Percentiles rank a stretch among this genome's conserved stretches.
Evolutionary conservation across 2,113 vertebrate genomes (phyloP).

Genomic region (Speoplatyrhinus poulsoni): DNA sequence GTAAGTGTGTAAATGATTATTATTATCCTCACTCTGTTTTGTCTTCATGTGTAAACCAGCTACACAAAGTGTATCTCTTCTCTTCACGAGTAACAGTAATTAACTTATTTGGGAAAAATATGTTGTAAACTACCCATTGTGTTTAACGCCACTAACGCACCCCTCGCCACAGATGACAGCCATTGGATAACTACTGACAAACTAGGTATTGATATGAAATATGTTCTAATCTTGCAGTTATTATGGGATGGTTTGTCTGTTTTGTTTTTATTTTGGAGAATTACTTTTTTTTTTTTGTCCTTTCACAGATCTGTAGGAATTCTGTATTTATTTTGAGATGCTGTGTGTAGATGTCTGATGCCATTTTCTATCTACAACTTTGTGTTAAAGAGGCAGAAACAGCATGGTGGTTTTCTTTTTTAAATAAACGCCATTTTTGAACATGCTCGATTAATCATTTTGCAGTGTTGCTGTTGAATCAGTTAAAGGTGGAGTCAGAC

Average conservation of each 20-base stretch:
- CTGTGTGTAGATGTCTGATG: slow-evolving; percentile 42
- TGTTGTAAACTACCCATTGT: slow-evolving; percentile 33
- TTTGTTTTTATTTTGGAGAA: slow-evolving; percentile 22
- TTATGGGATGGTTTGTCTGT: slow-evolving; percentile 21
- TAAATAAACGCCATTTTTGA: slow-evolving; percentile 79
- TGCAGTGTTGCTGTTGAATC: not conserved
- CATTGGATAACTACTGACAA: slow-evolving; percentile 11
- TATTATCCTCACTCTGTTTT: not conserved
- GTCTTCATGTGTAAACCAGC: not conserved
- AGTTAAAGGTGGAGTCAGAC: too few relatives aligned
- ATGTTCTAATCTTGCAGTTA: slow-evolving; percentile 1
- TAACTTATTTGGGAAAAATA: not conserved
- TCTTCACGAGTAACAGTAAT: slow-evolving; percentile 24
- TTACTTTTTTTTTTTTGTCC: slow-evolving; percentile 14
- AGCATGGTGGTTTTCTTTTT: slow-evolving; percentile 66
- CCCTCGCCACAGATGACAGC: not conserved
- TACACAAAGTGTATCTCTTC: not conserved
- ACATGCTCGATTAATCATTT: slow-evolving; percentile 57
- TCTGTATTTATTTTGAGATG: slow-evolving; percentile 53
- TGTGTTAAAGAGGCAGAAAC: slow-evolving; percentile 57
- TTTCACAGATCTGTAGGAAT: slow-evolving; percentile 31
- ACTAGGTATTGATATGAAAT: not conserved
- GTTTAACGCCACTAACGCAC: slow-evolving; percentile 3
- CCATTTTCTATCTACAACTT: slow-evolving; percentile 57
- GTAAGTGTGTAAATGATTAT: not conserved